Conservation (phyloP, 2,113 vertebrate genomes). For the Triplophysa tibetana region DNA sequence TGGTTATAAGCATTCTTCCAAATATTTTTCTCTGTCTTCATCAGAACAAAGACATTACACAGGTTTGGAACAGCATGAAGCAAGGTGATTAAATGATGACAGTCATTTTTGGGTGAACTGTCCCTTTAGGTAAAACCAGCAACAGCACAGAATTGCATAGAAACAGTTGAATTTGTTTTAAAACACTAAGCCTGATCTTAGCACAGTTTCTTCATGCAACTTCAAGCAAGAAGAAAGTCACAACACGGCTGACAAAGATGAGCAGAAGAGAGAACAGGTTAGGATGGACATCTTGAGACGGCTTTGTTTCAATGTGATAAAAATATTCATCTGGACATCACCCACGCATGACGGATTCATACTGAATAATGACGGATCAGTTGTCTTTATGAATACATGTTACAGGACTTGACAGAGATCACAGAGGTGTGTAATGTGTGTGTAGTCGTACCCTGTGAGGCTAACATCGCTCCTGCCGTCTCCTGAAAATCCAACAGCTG, state of each 20-base stretch:
- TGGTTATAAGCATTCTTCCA: too few species aligned
- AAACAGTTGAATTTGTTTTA: too few species aligned
- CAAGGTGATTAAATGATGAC: too few species aligned
- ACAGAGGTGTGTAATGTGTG: background rate
- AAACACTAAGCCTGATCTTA: background rate
- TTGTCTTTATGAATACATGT: too few species aligned
- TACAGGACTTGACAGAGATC: background rate
- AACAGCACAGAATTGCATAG: background rate
- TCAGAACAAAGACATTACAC: too few species aligned
- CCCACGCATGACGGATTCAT: background rate
- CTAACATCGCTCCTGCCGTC: constrained; percentile 94
- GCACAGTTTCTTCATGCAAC: background rate
- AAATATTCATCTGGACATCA: background rate
- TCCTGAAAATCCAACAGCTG: constrained; percentile 97
- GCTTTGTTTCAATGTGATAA: background rate
- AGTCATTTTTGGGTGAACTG: background rate
- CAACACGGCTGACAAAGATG: background rate
- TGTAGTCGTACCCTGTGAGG: constrained; percentile 87
- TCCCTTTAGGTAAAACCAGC: background rate
- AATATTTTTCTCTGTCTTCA: too few species aligned
- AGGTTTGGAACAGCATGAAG: too few species aligned
- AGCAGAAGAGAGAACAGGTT: background rate
- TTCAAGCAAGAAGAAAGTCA: background rate
- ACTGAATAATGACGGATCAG: background rate
- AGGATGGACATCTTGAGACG: background rate